These are phyloP conservation scores for Microctonus aethiopoides DNA, from an alignment of 2,888 invertebrate genomes.

Conservation along the genomic window DNA sequence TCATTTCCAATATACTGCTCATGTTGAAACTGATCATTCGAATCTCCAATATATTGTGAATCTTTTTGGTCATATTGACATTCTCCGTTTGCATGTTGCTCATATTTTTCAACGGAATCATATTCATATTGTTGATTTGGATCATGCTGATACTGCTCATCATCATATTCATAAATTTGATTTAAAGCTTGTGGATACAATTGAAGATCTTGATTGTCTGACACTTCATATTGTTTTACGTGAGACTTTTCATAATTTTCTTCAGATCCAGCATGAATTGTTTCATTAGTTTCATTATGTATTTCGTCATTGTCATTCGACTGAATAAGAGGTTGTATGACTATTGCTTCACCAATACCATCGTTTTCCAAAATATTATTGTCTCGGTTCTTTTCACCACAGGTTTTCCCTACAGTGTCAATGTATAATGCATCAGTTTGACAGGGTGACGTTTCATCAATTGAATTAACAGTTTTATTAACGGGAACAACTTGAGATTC, in stretches of 20 bases:
- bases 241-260: conserved; percentile 11
- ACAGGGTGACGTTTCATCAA: not conserved
- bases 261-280: conserved; percentile 8
- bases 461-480: conserved; percentile 11
- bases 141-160: conserved; percentile 30
- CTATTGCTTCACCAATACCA: too few species aligned
- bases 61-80: conserved; percentile 29
- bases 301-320: not conserved
- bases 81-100: not conserved
- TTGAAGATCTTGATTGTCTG: conserved; percentile 32
- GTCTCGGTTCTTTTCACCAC: conserved; percentile 13
- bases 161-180: conserved; percentile 26
- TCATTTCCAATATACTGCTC: conserved; percentile 24
- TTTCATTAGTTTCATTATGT: not conserved
- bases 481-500: conserved; percentile 37
- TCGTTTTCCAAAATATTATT: not conserved
- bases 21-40: conserved; percentile 33
- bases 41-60: conserved; percentile 42
- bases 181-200: conserved; percentile 29
- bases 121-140: conserved; percentile 23
- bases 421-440: not conserved
- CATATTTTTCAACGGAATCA: conserved; percentile 11
- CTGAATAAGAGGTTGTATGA: conserved; percentile 7
- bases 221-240: conserved; percentile 11
- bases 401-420: not conserved